A percentile compares a stretch with the other conserved stretches of the same genome.
phyloP scores from a whole-genome alignment of 2,113 vertebrate species.

The Oenanthe oenanthe region DNA sequence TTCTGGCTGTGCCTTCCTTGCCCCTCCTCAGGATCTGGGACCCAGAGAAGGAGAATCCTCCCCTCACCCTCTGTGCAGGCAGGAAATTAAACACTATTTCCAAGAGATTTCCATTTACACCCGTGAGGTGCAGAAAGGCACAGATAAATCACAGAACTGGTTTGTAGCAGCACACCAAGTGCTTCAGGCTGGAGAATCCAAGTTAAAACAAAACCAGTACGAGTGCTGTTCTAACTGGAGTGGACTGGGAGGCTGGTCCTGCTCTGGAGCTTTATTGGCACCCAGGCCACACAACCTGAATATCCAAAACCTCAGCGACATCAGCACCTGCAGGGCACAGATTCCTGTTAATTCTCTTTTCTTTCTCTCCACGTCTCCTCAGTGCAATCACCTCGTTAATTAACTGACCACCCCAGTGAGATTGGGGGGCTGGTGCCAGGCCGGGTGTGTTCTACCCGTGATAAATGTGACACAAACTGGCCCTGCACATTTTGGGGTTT shows the following conservation, averaged over 20 bases:
- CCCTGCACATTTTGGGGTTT: not conserved
- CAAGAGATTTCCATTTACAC: too few relatives aligned
- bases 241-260: fast-evolving
- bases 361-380: not conserved
- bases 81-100: too few relatives aligned
- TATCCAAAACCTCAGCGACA: too few relatives aligned
- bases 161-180: not conserved
- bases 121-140: not conserved
- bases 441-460: not conserved
- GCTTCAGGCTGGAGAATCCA: not conserved
- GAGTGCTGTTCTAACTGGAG: not conserved
- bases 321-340: too few relatives aligned
- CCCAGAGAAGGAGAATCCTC: too few relatives aligned
- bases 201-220: fast-evolving
- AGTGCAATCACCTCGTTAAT: not conserved
- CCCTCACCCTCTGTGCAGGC: too few relatives aligned
- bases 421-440: not conserved
- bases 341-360: too few relatives aligned
- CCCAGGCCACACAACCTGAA: too few relatives aligned
- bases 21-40: too few relatives aligned
- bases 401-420: not conserved
- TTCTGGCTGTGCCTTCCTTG: too few relatives aligned
- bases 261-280: not conserved
- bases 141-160: not conserved
- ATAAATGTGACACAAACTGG: too few relatives aligned